phyloP scores from a whole-genome alignment of 2,113 vertebrate species.

The Mormyrus iriodes region DNA sequence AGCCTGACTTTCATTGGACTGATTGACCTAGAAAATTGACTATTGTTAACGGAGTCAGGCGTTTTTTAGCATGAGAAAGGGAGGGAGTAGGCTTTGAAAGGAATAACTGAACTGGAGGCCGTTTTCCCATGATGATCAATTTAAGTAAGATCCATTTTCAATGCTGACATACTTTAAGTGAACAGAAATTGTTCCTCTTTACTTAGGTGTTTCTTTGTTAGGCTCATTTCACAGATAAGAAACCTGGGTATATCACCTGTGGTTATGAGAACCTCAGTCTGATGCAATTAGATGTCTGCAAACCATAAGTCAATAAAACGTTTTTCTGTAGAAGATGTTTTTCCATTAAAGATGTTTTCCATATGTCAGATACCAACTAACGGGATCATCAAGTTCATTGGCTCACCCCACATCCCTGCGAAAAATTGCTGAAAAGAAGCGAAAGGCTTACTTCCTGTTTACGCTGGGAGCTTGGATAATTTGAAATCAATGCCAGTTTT shows the following conservation, averaged over 20 bases:
- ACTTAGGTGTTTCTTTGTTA: not conserved
- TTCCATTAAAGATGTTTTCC: not conserved
- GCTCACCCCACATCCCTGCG: not conserved
- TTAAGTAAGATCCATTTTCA: conserved; percentile 36
- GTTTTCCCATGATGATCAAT: conserved; percentile 56
- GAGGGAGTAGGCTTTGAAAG: conserved; percentile 45
- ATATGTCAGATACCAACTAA: not conserved
- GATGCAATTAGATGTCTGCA: not conserved
- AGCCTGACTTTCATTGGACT: conserved; percentile 32
- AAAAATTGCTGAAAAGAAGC: not conserved
- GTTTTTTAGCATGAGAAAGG: conserved; percentile 54
- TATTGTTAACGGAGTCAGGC: conserved; percentile 28
- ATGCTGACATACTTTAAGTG: conserved; percentile 2
- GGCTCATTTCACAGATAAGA: not conserved
- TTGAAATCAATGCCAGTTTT: not conserved
- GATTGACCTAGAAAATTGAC: conserved; percentile 33
- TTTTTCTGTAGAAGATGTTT: not conserved
- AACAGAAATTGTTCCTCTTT: not conserved
- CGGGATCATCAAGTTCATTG: not conserved
- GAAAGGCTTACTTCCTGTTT: conserved; percentile 2
- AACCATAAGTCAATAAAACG: not conserved
- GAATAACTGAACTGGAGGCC: conserved; percentile 52
- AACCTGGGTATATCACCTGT: not conserved
- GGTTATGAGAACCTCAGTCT: not conserved
- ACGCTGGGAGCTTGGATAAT: not conserved